A percentile compares a stretch with the other conserved stretches of the same genome.
phyloP scores from a whole-genome alignment of 2,113 vertebrate genomes.

The Aspiorhynchus laticeps region DNA sequence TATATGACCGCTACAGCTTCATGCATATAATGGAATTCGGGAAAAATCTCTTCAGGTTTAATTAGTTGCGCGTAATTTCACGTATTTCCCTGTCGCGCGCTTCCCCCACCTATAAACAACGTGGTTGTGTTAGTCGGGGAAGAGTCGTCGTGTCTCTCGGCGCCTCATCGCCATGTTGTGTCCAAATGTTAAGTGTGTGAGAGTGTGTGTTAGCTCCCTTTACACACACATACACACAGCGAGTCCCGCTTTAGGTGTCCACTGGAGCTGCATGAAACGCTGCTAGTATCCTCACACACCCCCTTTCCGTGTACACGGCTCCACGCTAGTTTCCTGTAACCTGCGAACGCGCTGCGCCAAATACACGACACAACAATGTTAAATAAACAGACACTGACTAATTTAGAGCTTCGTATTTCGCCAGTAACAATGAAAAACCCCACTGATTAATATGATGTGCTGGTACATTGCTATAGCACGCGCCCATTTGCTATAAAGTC shows the following conservation, averaged over 20 bases:
- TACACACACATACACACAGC: slow-evolving; percentile 44
- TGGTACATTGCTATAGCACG: background rate
- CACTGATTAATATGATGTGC: no score
- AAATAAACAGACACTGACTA: background rate
- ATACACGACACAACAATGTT: background rate
- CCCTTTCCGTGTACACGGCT: slow-evolving; percentile 53
- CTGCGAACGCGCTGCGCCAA: slow-evolving; percentile 13
- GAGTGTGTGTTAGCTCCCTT: slow-evolving; percentile 64
- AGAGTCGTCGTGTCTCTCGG: slow-evolving; percentile 78
- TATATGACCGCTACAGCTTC: slow-evolving; percentile 65
- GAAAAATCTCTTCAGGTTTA: slow-evolving; percentile 63
- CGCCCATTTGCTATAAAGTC: background rate
- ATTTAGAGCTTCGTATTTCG: background rate
- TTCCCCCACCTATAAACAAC: slow-evolving; percentile 55
- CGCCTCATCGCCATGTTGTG: slow-evolving; percentile 83
- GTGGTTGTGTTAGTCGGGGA: slow-evolving; percentile 63
- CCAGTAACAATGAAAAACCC: background rate
- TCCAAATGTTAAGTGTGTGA: slow-evolving; percentile 67
- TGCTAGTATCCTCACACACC: slow-evolving; percentile 65
- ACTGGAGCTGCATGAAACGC: slow-evolving; percentile 69
- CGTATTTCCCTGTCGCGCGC: slow-evolving; percentile 51
- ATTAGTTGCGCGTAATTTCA: slow-evolving; percentile 53
- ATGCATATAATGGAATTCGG: slow-evolving; percentile 69
- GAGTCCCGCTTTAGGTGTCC: slow-evolving; percentile 62
- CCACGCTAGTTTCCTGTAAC: slow-evolving; percentile 41